phyloP scores from a whole-genome alignment of 2,113 vertebrate species.

The Scolopax mira region DNA sequence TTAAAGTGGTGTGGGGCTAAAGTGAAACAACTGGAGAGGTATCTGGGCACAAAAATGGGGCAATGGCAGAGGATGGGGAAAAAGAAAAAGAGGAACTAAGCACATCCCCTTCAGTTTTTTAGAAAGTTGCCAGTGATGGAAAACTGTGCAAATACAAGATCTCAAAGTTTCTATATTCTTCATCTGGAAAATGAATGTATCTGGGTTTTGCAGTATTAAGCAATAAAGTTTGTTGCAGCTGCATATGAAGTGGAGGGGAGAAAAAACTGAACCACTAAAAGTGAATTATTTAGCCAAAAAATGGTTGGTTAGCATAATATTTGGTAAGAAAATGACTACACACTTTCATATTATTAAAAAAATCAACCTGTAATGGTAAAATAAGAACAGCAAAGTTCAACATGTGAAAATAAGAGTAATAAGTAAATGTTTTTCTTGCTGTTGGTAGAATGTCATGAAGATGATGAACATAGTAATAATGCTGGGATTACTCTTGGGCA shows the following conservation, averaged over 20 bases:
- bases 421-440: not conserved
- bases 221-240: not conserved
- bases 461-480: conserved; percentile 51
- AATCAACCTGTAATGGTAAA: not conserved
- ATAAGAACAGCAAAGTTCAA: not conserved
- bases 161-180: not conserved
- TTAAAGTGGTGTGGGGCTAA: not conserved
- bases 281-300: not conserved
- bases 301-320: not conserved
- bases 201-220: not conserved
- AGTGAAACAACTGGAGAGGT: not conserved
- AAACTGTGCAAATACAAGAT: not conserved
- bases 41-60: not conserved
- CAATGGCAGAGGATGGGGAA: not conserved
- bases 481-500: not conserved
- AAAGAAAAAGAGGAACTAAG: not conserved
- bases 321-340: not conserved
- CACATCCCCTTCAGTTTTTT: not conserved
- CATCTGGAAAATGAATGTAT: not conserved
- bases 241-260: not conserved
- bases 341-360: not conserved
- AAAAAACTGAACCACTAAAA: not conserved
- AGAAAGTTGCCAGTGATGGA: not conserved
- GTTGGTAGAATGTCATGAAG: not conserved
- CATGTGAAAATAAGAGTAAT: not conserved